Base-by-base conservation (phyloP, 2,113 vertebrate species). In the Oceanodroma tethys region DNA sequence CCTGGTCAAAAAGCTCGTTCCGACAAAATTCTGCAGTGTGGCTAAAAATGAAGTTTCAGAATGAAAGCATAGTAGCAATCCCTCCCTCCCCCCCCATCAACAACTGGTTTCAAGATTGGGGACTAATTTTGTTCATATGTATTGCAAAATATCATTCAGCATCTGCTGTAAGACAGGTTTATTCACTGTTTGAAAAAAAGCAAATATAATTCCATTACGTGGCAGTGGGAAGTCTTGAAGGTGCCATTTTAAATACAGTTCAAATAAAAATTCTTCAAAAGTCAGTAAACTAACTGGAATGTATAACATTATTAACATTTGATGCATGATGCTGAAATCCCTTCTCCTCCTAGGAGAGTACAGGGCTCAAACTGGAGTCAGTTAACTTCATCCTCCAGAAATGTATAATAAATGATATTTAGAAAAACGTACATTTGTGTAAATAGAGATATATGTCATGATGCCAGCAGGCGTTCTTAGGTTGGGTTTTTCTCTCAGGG, bases 71-170 rank as follows among this genome's bases (percentile, higher is more conserved):
- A 1, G 2, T 71, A 79, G 47, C 25, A 72, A 59, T 34, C 4
- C 7, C 10, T 17, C 11, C 16, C 5, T 25, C 4, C 1, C 6
- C 0, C 0, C 5, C 5, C 36, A 0, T 63, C 29, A 55, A 5
- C 55, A 81, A 42, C 26, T 60, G 47, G 9, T 72, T 45, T 18
- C 22, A 50, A 53, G 16, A 25, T 0, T 17, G 12, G 26, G 59
- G n/a, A 23, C 30, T 62, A 15, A 40, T n/a, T 72, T 66, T 68
- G 3, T 90, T 65, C 2, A 0, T 42, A 10, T 13, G 12, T 26
- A 30, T 55, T 48, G 29, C 19, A 50, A 66, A 72, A 75, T 62
- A 48, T 7, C 36, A 48, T 66, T 59, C 23, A 55, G 27, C 36
- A 47, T 40, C 59, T 4, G 2, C 21, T 36, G 4, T 15, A 60